These are phyloP conservation scores for Astropecten irregularis DNA, from an alignment of 53 echinoderm and acorn worm genomes.

Conservation along the genomic window DNA sequence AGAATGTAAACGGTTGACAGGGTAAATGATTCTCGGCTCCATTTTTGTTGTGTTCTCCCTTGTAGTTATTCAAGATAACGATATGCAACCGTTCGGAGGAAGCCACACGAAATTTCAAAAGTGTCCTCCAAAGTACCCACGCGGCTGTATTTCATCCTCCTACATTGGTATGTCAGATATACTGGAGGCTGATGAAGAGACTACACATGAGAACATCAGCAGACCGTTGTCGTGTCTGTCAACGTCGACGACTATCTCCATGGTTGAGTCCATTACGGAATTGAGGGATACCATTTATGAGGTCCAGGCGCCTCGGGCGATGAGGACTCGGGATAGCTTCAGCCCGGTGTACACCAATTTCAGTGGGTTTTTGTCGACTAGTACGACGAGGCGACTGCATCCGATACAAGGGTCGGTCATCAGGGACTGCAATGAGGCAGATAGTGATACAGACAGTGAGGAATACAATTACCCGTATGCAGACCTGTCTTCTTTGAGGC, in stretches of 20 bases:
- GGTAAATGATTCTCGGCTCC: too few relatives aligned
- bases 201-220: background rate
- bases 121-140: background rate
- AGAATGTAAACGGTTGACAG: too few relatives aligned
- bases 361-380: background rate
- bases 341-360: background rate
- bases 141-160: too few relatives aligned
- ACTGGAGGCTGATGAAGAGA: background rate
- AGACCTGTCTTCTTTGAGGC: slow-evolving; percentile 6
- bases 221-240: slow-evolving; percentile 15
- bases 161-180: slow-evolving; percentile 28
- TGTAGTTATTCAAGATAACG: background rate
- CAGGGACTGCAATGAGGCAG: background rate
- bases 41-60: background rate
- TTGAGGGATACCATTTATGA: slow-evolving; percentile 30
- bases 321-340: background rate
- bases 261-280: slow-evolving; percentile 21
- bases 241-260: slow-evolving; percentile 23
- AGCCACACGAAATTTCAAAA: background rate
- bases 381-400: background rate
- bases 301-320: background rate
- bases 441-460: slow-evolving; percentile 20
- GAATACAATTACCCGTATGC: slow-evolving; percentile 72
- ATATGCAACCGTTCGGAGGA: background rate
- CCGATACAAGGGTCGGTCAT: background rate